Percentiles rank a stretch among this genome's conserved stretches.
These are phyloP conservation scores for Aphaenogaster floridana DNA, from an alignment of 1,140 invertebrate species.

Conservation along the genomic window DNA sequence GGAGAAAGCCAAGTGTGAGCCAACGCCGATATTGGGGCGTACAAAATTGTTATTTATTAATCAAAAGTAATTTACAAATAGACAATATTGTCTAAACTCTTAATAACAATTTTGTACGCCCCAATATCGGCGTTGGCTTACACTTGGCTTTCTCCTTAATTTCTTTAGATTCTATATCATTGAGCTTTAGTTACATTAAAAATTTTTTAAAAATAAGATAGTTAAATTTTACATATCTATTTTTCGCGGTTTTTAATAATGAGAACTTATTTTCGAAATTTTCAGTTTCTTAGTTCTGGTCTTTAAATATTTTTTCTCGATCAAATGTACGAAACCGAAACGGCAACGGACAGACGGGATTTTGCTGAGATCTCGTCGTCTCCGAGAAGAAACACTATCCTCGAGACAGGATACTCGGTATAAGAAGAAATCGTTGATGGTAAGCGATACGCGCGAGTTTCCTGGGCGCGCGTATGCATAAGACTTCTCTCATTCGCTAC, in stretches of 20 bases:
- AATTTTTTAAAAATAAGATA: not conserved
- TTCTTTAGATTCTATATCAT: too few relatives aligned
- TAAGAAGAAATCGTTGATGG: conserved; percentile 82
- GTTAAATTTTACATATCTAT: not conserved
- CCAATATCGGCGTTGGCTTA: too few relatives aligned
- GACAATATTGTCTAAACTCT: too few relatives aligned
- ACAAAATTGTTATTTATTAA: too few relatives aligned
- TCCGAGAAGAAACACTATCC: conserved; percentile 79
- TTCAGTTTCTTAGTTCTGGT: not conserved
- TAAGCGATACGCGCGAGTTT: conserved; percentile 82
- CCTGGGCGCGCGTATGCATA: conserved; percentile 78
- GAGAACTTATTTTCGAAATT: not conserved
- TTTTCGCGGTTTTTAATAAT: not conserved
- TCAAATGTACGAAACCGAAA: conserved; percentile 12
- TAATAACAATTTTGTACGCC: too few relatives aligned
- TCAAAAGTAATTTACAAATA: too few relatives aligned
- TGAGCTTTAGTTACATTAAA: too few relatives aligned
- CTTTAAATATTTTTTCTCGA: not conserved
- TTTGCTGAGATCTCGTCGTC: conserved; percentile 61
- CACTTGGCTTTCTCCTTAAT: too few relatives aligned
- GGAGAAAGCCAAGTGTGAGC: too few relatives aligned
- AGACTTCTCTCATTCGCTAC: conserved; percentile 75
- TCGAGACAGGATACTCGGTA: conserved; percentile 79
- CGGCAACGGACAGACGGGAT: not conserved
- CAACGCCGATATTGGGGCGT: too few relatives aligned